Base-by-base conservation (phyloP, 2,113 vertebrate genomes). In the Eptatretus burgeri region DNA sequence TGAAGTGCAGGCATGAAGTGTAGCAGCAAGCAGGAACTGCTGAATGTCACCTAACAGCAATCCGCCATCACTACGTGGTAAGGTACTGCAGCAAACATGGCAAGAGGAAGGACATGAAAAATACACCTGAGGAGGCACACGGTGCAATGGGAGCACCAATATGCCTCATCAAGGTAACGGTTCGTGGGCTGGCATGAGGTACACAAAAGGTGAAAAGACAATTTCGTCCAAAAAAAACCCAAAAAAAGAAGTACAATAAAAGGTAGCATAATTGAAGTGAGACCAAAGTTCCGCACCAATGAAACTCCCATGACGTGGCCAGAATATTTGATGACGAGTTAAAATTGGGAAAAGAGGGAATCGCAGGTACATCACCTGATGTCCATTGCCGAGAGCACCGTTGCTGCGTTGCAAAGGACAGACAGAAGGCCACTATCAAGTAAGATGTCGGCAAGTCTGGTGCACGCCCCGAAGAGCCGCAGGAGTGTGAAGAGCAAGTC, bases 1-100 rank as follows among this genome's bases (percentile, higher is more conserved):
- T 52, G 83, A 89, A 74, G 86, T 94, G 77, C 91, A 95, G 68
- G 89, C 84, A 70, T 95, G 91, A 73, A 98, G 83, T 52, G 89
- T 84, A 69, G 94, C 82, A 16, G 84, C 82, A 60, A 86, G 78
- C 69, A 94, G 68, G 68, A 98, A 76, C 71, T 91, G 87, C 74
- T 95, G 91, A 72, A 95, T 81, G 72, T 94, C 89, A 49, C 82
- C 88, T 66, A 82, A 78, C 68, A 95, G 76, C 67, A 94, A 76
- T 70, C 76, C 82, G 79, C 87, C 88, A 74, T 95, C 91, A 66
- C 78, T 81, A 70, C 80, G 70, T 65, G 84, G 78, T 71, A 94
- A 80, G 68, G 88, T 95, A 74, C 66, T 74, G 69, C 69, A 41
- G 70, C 74, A 74, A 68, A 66, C 51, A 65, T 70, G 66, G 49